A percentile compares a stretch with the other conserved stretches of the same genome.
These are phyloP conservation scores for Syngnathus typhle DNA, from an alignment of 2,113 vertebrate species.

Conservation along the genomic window DNA sequence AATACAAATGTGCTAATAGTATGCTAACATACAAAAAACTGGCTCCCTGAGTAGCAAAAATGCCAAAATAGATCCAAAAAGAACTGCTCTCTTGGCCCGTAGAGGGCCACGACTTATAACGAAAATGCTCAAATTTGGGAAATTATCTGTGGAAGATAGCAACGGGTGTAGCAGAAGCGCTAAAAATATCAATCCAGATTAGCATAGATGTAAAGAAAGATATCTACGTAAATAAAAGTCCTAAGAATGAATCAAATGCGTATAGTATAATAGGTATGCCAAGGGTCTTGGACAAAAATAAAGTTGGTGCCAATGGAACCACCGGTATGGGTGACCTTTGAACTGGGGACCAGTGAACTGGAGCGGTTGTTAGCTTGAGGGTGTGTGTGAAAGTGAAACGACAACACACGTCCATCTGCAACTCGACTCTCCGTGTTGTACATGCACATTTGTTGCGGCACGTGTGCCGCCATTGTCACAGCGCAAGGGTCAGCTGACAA, in stretches of 20 bases:
- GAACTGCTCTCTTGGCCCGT: too few relatives aligned
- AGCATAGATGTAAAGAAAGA: neutral
- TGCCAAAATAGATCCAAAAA: too few relatives aligned
- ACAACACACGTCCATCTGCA: conserved; percentile 38
- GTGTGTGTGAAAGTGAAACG: conserved; percentile 42
- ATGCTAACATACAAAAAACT: too few relatives aligned
- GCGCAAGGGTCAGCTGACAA: conserved; percentile 35
- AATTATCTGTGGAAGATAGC: too few relatives aligned
- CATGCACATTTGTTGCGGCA: conserved; percentile 30
- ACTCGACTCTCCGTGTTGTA: conserved; percentile 36
- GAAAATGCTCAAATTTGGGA: too few relatives aligned
- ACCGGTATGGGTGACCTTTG: conserved; percentile 61
- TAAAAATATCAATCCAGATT: neutral
- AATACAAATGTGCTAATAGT: neutral
- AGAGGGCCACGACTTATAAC: too few relatives aligned
- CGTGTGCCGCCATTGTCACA: conserved; percentile 15
- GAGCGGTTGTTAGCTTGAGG: conserved; percentile 28
- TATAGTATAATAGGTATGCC: neutral
- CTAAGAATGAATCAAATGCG: neutral
- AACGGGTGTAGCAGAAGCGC: neutral
- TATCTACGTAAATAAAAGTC: neutral
- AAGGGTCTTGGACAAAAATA: neutral
- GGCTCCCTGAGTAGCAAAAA: too few relatives aligned
- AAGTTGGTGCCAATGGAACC: conserved; percentile 3
- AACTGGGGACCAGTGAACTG: conserved; percentile 31